A percentile compares a stretch with the other conserved stretches of the same genome.
Evolutionary conservation across 1,140 invertebrate species (phyloP).

Genomic region (Adelges cooleyi): DNA sequence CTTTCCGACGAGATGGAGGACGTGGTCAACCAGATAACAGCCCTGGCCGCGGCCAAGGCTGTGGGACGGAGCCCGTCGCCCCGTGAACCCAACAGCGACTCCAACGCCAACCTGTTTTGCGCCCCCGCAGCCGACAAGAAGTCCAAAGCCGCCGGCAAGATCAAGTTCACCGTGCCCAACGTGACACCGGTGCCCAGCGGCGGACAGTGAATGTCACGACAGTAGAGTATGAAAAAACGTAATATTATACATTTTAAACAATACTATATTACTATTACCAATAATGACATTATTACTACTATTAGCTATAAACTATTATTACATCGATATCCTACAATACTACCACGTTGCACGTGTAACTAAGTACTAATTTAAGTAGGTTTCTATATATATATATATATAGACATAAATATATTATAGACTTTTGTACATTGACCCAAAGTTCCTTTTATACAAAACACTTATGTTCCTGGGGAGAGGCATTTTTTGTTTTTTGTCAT

Average conservation of each 20-base stretch:
- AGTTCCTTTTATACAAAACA: slow-evolving; percentile 13
- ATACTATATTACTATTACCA: too few species aligned
- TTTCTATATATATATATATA: too few species aligned
- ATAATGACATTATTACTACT: too few species aligned
- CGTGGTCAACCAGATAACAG: slow-evolving; percentile 68
- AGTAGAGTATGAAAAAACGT: too few species aligned
- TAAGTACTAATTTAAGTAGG: too few species aligned
- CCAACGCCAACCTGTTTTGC: slow-evolving; percentile 34
- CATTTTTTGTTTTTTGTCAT: background rate
- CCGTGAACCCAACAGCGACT: slow-evolving; percentile 29
- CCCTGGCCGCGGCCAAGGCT: slow-evolving; percentile 54
- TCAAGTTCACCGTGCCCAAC: slow-evolving; percentile 13
- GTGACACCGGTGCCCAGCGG: background rate
- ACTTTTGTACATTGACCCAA: slow-evolving; percentile 2
- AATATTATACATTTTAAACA: too few species aligned
- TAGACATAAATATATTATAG: too few species aligned
- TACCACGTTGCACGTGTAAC: too few species aligned
- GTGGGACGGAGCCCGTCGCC: slow-evolving; percentile 38
- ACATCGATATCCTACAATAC: too few species aligned
- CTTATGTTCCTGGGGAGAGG: slow-evolving; percentile 26
- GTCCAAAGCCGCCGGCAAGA: slow-evolving; percentile 17
- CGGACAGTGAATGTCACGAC: too few species aligned
- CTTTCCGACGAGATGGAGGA: slow-evolving; percentile 68
- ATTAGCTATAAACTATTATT: background rate
- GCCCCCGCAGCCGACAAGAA: slow-evolving; percentile 30